A percentile compares a stretch with the other conserved stretches of the same genome.
Conservation (phyloP, 2,888 invertebrate species). For the Drosophila niveifrons region DNA sequence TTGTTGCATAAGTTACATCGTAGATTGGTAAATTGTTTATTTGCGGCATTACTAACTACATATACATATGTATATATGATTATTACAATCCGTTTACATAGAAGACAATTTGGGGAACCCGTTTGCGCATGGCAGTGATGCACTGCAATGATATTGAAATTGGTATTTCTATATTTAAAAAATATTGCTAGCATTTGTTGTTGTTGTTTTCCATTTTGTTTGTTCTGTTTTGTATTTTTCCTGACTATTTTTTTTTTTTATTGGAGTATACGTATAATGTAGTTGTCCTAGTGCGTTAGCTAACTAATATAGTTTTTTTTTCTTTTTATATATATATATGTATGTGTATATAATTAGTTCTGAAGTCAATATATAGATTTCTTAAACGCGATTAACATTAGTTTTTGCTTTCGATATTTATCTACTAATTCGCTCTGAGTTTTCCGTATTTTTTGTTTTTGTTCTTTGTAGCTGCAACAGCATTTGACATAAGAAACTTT, state of each 20-base stretch:
- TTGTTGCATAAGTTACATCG: slow-evolving; percentile 73
- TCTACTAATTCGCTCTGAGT: slow-evolving; percentile 66
- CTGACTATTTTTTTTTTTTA: slow-evolving; percentile 29
- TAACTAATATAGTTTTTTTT: slow-evolving; percentile 42
- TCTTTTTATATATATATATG: background rate
- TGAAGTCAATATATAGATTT: slow-evolving; percentile 52
- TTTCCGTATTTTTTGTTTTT: slow-evolving; percentile 21
- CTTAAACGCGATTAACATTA: slow-evolving; percentile 43
- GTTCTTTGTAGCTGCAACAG: slow-evolving; percentile 68
- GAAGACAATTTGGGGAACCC: slow-evolving; percentile 73
- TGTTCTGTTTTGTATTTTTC: slow-evolving; percentile 5
- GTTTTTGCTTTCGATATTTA: slow-evolving; percentile 47
- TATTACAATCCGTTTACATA: slow-evolving; percentile 48
- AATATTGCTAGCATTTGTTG: slow-evolving; percentile 18
- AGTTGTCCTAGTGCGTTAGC: slow-evolving; percentile 59
- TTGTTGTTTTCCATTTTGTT: slow-evolving; percentile 22
- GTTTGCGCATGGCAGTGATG: slow-evolving; percentile 79
- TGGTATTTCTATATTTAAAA: slow-evolving; percentile 41
- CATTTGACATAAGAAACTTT: slow-evolving; percentile 75
- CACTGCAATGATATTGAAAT: slow-evolving; percentile 75
- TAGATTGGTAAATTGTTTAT: slow-evolving; percentile 59
- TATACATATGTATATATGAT: too few relatives aligned
- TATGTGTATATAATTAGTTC: slow-evolving; percentile 28
- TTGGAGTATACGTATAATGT: slow-evolving; percentile 49
- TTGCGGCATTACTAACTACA: slow-evolving; percentile 37